Percentiles rank a stretch among this genome's conserved stretches.
Conservation (phyloP, 2,888 invertebrate species). For the Sarcophaga subvicina region DNA sequence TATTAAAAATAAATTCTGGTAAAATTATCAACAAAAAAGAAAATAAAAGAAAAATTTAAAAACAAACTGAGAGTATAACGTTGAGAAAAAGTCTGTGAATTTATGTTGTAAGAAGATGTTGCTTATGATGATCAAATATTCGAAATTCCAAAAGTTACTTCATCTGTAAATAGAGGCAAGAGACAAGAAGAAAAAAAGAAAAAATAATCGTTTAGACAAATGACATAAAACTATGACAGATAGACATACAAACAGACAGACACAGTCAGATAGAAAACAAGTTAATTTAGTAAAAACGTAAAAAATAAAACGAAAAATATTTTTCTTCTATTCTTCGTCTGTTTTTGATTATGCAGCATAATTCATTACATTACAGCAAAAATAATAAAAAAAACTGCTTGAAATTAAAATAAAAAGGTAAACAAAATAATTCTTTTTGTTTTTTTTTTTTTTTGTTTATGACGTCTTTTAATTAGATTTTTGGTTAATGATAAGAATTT, state of each 20-base stretch:
- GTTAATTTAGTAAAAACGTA: conserved; percentile 50
- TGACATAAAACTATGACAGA: conserved; percentile 25
- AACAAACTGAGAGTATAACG: not conserved
- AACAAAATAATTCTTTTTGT: too few species aligned
- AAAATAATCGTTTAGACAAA: conserved; percentile 1
- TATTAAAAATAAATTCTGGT: not conserved
- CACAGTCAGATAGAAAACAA: conserved; percentile 36
- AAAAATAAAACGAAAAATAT: conserved; percentile 4
- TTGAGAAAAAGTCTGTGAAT: conserved; percentile 9
- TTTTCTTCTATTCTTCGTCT: not conserved
- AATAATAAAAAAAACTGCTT: conserved; percentile 15
- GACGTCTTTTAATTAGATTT: conserved; percentile 56
- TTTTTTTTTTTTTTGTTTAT: not conserved
- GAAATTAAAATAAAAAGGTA: conserved; percentile 6
- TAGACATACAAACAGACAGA: too few species aligned
- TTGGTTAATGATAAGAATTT: conserved; percentile 40
- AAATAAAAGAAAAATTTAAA: not conserved
- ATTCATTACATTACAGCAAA: conserved; percentile 35
- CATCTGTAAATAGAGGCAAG: conserved; percentile 65
- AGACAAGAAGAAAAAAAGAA: conserved; percentile 1
- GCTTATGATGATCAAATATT: conserved; percentile 53
- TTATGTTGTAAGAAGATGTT: not conserved
- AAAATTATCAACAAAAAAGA: not conserved
- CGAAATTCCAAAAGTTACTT: conserved; percentile 67
- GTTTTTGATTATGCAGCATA: conserved; percentile 58